Evolutionary conservation across 2,113 vertebrate genomes (phyloP).

Genomic region (Spheniscus mendiculus): DNA sequence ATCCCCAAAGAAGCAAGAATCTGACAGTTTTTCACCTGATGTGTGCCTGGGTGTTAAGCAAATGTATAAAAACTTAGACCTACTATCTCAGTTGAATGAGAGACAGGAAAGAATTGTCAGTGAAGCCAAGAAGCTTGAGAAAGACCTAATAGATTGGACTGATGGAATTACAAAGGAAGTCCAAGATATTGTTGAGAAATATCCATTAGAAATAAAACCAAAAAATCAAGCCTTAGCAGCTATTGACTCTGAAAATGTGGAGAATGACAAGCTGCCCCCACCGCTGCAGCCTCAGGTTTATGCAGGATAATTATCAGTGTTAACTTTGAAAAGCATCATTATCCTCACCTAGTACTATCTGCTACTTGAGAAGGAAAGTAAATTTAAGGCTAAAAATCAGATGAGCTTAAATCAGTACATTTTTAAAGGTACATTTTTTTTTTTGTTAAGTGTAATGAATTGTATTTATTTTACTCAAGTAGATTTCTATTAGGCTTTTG

Average conservation of each 20-base stretch:
- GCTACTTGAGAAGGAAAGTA: not conserved
- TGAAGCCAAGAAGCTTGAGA: conserved; percentile 86
- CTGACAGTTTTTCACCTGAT: conserved; percentile 76
- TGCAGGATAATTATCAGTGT: conserved; percentile 75
- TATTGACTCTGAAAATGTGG: conserved; percentile 90
- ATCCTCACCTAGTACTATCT: not conserved
- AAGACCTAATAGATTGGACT: conserved; percentile 90
- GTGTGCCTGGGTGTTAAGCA: conserved; percentile 84
- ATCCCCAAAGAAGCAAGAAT: conserved; percentile 81
- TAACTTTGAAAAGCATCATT: not conserved
- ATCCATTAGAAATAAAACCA: conserved; percentile 84
- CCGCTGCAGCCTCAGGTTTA: conserved; percentile 92
- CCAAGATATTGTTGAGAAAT: conserved; percentile 87
- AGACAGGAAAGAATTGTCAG: conserved; percentile 87
- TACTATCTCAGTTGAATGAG: conserved; percentile 83
- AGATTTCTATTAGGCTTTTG: conserved; percentile 66
- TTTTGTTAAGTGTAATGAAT: conserved; percentile 51
- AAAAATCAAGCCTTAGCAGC: conserved; percentile 78
- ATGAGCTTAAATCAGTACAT: conserved; percentile 41
- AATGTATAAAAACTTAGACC: conserved; percentile 88
- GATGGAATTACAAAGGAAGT: conserved; percentile 86
- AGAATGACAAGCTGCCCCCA: conserved; percentile 89
- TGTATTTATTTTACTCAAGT: conserved; percentile 77
- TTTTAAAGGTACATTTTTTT: conserved; percentile 67
- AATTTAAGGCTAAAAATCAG: conserved; percentile 28